These are phyloP conservation scores for Temnothorax ravouxi DNA, from an alignment of 2,888 invertebrate species.

Conservation along the genomic window DNA sequence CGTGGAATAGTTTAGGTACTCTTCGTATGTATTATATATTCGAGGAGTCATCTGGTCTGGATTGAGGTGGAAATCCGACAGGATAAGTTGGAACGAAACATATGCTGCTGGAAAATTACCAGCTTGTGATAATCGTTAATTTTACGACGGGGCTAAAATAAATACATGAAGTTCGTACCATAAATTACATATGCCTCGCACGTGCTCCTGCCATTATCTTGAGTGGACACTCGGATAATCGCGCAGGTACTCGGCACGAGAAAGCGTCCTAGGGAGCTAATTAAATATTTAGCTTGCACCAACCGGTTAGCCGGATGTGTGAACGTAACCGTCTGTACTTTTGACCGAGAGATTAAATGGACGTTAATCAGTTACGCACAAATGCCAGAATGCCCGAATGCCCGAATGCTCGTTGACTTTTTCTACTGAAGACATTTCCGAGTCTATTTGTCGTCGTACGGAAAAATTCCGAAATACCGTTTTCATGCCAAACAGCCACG, in stretches of 20 bases:
- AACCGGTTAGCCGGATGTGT: not conserved
- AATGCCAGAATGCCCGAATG: not conserved
- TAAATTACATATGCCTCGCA: constrained; percentile 45
- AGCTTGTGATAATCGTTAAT: constrained; percentile 44
- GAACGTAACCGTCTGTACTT: constrained; percentile 32
- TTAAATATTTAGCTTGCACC: constrained; percentile 51
- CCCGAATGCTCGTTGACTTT: not conserved
- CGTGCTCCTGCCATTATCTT: constrained; percentile 42
- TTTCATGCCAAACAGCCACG: not conserved
- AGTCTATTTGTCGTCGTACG: not conserved
- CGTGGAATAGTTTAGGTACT: not conserved
- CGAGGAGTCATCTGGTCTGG: constrained; percentile 18
- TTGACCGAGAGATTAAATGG: constrained; percentile 18
- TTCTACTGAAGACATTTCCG: not conserved
- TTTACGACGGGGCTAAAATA: constrained; percentile 45
- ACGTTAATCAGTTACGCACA: not conserved
- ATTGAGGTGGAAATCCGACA: not conserved
- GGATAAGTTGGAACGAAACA: constrained; percentile 42
- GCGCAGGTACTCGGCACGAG: constrained; percentile 24
- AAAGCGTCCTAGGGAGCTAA: constrained; percentile 34
- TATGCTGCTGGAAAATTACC: constrained; percentile 48
- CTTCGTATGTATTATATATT: not conserved
- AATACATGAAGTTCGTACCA: constrained; percentile 41
- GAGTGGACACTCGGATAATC: constrained; percentile 49
- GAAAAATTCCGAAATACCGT: not conserved